Base-by-base conservation (phyloP, 2,113 vertebrate species). In the Scomber scombrus region DNA sequence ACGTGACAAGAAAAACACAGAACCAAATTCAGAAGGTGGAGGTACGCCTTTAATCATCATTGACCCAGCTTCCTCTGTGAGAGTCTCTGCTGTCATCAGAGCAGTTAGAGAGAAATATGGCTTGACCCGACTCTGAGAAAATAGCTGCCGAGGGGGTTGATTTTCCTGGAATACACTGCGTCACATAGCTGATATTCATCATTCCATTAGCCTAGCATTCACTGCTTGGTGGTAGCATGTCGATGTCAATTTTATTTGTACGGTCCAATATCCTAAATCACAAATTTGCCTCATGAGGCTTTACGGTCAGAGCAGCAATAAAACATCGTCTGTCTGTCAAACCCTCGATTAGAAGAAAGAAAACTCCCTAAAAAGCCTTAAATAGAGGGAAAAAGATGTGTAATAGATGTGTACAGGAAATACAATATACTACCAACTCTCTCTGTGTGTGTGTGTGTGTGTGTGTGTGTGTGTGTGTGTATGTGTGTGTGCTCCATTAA, bases 151-250 rank as follows among this genome's bases (percentile, higher is more conserved):
- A 31, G 82, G 75, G 89, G 87, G 76, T 15, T 49, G 75, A 67
- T 13, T 84, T 91, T 92, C 88, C 88, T 86, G 91, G 88, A 90
- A 90, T 43, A 73, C 78, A 26, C 82, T 56, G 82, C 57, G 74
- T 75, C 81, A 64, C 62, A 49, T 10, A 0, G 65, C 81, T 62
- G 61, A 76, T 85, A 86, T 91, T 82, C 73, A 82, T 88, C 89
- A 88, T 86, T 63, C 80, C 80, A 88, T 92, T 88, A 86, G 71
- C 78, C 18, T 75, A 67, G 76, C 82, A 16, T 75, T 21, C 85
- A 0, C 67, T 11, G 58, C 78, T 71, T 71, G 71, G 31, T 80
- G 72, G 71, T 80, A 63, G 75, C 61, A 31, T 71, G 78, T 71
- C 45, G 12, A 69, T 62, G 34, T 40, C 34, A 40, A 8, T 40